phyloP scores from a whole-genome alignment of 2,797 vertebrate genomes.

The Neopelma chrysocephalum region DNA sequence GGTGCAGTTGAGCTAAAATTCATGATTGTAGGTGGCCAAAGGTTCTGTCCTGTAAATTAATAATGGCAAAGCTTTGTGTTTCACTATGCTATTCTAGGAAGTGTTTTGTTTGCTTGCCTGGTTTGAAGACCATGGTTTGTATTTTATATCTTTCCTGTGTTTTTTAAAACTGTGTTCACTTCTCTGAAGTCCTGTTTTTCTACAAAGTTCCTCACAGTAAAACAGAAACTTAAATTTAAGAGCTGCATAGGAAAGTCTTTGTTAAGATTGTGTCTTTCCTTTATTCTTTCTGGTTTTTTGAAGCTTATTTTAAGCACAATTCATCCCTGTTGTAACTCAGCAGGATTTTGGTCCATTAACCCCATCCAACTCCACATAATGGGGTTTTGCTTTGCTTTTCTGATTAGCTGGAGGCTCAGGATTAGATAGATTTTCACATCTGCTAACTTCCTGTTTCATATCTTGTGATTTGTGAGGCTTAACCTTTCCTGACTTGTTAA shows the following conservation, averaged over 20 bases:
- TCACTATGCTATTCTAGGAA: background rate
- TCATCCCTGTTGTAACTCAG: background rate
- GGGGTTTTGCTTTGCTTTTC: slow-evolving; percentile 13
- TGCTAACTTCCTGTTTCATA: slow-evolving; percentile 44
- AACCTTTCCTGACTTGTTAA: slow-evolving; percentile 40
- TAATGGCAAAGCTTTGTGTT: background rate
- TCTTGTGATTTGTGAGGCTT: slow-evolving; percentile 26
- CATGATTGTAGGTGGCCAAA: background rate
- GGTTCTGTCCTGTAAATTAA: background rate
- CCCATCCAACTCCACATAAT: background rate
- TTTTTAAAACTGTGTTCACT: background rate
- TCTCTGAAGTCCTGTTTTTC: background rate
- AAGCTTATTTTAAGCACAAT: background rate
- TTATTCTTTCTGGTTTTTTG: background rate
- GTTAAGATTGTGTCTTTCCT: background rate
- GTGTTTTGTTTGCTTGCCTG: background rate
- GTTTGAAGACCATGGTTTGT: background rate
- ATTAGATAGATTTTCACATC: slow-evolving; percentile 32
- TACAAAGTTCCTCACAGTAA: background rate
- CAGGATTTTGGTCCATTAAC: background rate
- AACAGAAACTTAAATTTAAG: background rate
- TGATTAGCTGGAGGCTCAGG: background rate
- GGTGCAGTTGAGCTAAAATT: background rate
- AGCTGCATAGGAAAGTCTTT: background rate
- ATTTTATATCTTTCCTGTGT: background rate